A percentile compares a stretch with the other conserved stretches of the same genome.
Evolutionary conservation across 2,113 vertebrate species (phyloP).

Genomic region (Thymallus thymallus): DNA sequence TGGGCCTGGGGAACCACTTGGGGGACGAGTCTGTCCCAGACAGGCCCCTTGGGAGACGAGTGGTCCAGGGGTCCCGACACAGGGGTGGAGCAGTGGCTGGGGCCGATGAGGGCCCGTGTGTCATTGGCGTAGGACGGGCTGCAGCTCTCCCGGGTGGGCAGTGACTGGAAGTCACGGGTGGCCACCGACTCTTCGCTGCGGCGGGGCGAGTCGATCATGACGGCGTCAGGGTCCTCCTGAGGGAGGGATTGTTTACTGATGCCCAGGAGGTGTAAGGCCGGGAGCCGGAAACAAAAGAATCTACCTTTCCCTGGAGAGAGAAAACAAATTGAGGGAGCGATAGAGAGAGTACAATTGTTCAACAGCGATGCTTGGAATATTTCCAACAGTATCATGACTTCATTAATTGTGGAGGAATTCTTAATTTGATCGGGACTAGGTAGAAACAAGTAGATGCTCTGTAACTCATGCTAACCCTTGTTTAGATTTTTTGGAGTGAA

Average conservation of each 20-base stretch:
- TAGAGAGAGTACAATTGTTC: not conserved
- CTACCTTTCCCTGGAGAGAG: constrained; percentile 72
- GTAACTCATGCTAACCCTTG: too few species aligned
- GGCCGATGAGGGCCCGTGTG: constrained; percentile 89
- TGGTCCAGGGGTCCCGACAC: constrained; percentile 92
- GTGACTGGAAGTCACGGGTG: constrained; percentile 88
- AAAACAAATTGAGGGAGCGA: not conserved
- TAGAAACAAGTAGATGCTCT: too few species aligned
- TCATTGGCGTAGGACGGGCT: constrained; percentile 93
- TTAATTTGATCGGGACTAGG: too few species aligned
- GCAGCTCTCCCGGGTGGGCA: constrained; percentile 87
- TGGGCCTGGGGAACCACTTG: constrained; percentile 45
- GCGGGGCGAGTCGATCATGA: constrained; percentile 85
- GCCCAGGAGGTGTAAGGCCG: constrained; percentile 83
- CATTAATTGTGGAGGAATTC: not conserved
- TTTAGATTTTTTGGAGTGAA: too few species aligned
- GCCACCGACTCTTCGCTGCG: constrained; percentile 83
- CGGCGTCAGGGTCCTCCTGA: constrained; percentile 92
- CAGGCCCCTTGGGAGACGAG: constrained; percentile 87
- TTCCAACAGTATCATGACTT: not conserved
- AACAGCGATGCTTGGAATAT: not conserved
- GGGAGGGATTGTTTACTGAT: constrained; percentile 94
- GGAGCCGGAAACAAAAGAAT: constrained; percentile 90
- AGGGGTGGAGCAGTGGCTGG: constrained; percentile 84
- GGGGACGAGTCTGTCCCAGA: constrained; percentile 81